Conservation (phyloP, 2,113 vertebrate species). For the Eulemur rufifrons region DNA sequence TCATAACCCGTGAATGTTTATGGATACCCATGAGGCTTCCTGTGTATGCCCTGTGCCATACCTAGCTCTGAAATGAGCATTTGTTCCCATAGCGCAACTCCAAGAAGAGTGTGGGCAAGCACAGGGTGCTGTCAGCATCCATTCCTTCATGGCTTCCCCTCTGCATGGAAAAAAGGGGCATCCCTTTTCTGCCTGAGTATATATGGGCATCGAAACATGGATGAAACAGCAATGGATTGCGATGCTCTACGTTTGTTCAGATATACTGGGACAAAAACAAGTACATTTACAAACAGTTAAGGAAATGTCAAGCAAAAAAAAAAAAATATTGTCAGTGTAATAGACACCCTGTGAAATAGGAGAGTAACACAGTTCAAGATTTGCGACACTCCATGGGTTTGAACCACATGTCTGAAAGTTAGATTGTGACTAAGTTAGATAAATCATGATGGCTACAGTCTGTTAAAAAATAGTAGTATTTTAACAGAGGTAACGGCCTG, state of each 20-base stretch:
- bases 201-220: not conserved
- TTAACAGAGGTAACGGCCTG: too few species aligned
- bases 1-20: not conserved
- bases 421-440: not conserved
- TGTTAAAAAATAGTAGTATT: not conserved
- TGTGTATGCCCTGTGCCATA: not conserved
- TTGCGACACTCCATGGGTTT: not conserved
- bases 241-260: not conserved
- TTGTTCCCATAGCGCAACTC: not conserved
- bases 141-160: not conserved
- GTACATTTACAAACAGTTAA: conserved; percentile 12
- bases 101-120: not conserved
- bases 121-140: not conserved
- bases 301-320: not conserved
- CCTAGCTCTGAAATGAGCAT: not conserved
- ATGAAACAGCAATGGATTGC: not conserved
- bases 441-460: not conserved
- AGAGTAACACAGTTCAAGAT: not conserved
- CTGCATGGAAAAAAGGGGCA: not conserved
- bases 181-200: not conserved
- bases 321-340: not conserved
- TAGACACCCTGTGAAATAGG: not conserved
- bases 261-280: conserved; percentile 4
- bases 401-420: not conserved
- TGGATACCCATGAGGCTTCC: not conserved